Percentiles rank a stretch among this genome's conserved stretches.
phyloP scores from a whole-genome alignment of 2,113 vertebrate genomes.

The Synchiropus splendidus region DNA sequence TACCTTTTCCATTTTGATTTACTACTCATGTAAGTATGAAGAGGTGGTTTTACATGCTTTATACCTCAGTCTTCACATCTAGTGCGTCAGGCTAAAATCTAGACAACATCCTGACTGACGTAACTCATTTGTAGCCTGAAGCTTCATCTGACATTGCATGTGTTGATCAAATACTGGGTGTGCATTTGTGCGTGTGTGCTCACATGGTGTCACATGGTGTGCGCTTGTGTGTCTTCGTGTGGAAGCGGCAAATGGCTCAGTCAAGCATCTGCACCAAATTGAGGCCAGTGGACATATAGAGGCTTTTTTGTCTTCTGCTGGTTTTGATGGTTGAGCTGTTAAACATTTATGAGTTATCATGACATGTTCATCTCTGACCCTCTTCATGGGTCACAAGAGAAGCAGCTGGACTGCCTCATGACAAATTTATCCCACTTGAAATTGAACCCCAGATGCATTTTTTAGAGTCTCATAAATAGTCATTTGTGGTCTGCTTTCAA shows the following conservation, averaged over 20 bases:
- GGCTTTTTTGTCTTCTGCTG: no score
- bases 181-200: slow-evolving; percentile 5
- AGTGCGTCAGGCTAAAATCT: no score
- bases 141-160: slow-evolving; percentile 18
- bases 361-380: neutral
- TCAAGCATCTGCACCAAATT: neutral
- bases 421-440: no score
- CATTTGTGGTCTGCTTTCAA: no score
- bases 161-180: slow-evolving; percentile 1
- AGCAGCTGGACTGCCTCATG: no score
- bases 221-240: neutral
- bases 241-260: neutral
- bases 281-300: slow-evolving; percentile 13
- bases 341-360: neutral
- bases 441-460: no score
- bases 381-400: no score
- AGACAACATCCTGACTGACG: neutral
- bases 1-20: no score
- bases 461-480: no score
- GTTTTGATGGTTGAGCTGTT: neutral
- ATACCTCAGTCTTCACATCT: no score
- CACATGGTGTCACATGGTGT: slow-evolving; percentile 29
- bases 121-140: slow-evolving; percentile 6
- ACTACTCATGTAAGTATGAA: no score
- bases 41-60: no score